Conservation (phyloP, 1,140 invertebrate species). For the Helicoverpa armigera region DNA sequence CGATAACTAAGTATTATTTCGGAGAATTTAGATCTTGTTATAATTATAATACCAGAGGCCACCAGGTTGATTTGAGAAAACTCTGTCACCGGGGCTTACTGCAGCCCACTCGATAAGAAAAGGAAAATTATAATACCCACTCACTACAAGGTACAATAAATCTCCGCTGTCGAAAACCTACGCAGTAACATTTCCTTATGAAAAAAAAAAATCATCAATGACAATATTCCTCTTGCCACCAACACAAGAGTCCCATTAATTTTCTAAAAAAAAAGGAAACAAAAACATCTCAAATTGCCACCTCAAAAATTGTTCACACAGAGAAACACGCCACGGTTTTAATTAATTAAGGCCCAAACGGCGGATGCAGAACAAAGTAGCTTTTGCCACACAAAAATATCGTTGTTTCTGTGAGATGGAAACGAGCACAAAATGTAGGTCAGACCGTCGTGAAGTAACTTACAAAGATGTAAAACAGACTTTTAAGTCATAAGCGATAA, state of each 20-base stretch:
- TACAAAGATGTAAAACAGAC: conserved; percentile 65
- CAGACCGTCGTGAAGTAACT: conserved; percentile 74
- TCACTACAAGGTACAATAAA: no score
- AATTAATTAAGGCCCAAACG: conserved; percentile 75
- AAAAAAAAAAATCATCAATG: not conserved
- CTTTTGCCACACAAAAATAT: conserved; percentile 77
- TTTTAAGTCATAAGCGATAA: conserved; percentile 18
- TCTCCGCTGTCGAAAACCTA: no score
- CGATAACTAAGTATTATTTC: not conserved
- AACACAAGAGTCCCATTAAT: not conserved
- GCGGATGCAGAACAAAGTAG: conserved; percentile 72
- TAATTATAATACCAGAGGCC: no score
- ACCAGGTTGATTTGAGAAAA: no score
- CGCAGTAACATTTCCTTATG: not conserved
- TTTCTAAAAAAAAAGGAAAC: conserved; percentile 23
- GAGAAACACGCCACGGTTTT: conserved; percentile 63
- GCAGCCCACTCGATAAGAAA: no score
- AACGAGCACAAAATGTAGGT: conserved; percentile 76
- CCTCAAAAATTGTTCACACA: conserved; percentile 50
- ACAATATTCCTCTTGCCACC: not conserved
- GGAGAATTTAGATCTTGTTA: no score
- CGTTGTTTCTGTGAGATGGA: conserved; percentile 75
- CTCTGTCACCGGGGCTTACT: no score
- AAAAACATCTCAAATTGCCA: conserved; percentile 16
- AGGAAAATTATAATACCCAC: no score